Base-by-base conservation (phyloP, 2,888 invertebrate species). In the Acleris emargana region DNA sequence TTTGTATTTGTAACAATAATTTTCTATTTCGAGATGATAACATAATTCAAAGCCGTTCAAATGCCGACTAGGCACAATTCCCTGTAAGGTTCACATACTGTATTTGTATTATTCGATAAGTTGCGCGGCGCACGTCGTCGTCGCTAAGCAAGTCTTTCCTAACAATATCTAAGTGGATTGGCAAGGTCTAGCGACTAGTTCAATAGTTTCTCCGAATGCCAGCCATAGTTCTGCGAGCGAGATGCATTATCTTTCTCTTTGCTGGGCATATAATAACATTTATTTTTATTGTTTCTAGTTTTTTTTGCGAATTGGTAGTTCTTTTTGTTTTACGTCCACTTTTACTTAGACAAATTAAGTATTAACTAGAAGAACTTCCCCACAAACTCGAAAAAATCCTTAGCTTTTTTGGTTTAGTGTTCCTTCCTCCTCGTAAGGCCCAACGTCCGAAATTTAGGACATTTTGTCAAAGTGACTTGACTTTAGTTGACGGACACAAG, bases 141-240 rank as follows among this genome's bases (percentile, higher is more conserved):
- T 63, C 50, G 43, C 51, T 50, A 42, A 51, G 32, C 54, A 60
- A 59, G 52, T 57, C 58, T 69, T 67, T 72, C 70, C 69, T 70
- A 72, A 74, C 68, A 71, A 73, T 70, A 72, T 57, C 62, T 68
- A 67, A 72, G 69, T 73, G 72, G 70, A 76, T 75, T 77, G 70
- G 73, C 74, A 45, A 68, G 68, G 64, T 63, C 71, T 76, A 74
- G 76, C 72, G 69, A 71, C 71, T 74, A 67, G 70, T 61, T 71
- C 68, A 69, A 69, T 71, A 69, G 71, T 72, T 72, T 75, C 63
- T 62, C 67, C 72, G 73, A 79, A 74, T 76, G 74, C 74, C 73
- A 75, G 69, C 58, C 67, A 69, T 60, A 59, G 55, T 51, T 55
- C 50, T 28, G 55, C 17, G 22, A 55, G 45, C 45, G 25, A 32